These are phyloP conservation scores for Tachysurus vachellii DNA, from an alignment of 2,113 vertebrate species.

Conservation along the genomic window DNA sequence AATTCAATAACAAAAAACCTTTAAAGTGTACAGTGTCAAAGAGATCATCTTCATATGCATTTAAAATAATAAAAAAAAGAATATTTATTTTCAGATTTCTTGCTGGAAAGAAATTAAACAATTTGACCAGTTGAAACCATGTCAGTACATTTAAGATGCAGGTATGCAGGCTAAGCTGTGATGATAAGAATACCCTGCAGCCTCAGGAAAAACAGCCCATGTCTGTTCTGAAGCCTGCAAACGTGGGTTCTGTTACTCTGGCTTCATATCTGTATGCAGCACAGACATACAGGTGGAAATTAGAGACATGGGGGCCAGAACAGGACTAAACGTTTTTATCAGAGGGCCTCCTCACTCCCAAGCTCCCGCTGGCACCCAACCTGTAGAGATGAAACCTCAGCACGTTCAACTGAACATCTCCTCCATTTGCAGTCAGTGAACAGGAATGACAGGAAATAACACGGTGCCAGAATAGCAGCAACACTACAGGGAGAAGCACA, in stretches of 20 bases:
- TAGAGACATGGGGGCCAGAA: conserved; percentile 23
- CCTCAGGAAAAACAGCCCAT: neutral
- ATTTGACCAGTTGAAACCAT: conserved; percentile 6
- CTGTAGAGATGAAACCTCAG: conserved; percentile 34
- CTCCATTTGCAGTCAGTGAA: conserved; percentile 25
- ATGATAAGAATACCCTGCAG: neutral
- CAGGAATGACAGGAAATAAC: conserved; percentile 47
- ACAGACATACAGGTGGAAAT: conserved; percentile 16
- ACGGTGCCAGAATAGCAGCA: conserved; percentile 48
- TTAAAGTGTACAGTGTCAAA: neutral
- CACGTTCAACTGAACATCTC: conserved; percentile 32
- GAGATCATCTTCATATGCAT: neutral
- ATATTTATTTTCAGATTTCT: neutral
- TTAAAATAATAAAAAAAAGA: neutral
- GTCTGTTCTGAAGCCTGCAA: neutral
- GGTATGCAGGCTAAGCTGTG: neutral
- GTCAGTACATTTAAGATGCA: neutral
- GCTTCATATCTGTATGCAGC: conserved; percentile 4
- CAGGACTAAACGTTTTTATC: conserved; percentile 35
- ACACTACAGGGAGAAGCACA: conserved; percentile 36
- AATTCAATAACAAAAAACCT: neutral
- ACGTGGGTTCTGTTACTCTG: neutral
- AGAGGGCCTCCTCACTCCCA: neutral
- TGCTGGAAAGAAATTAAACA: neutral
- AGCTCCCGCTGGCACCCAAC: conserved; percentile 26